phyloP scores from a whole-genome alignment of 2,113 vertebrate genomes.

The Channa maculata region DNA sequence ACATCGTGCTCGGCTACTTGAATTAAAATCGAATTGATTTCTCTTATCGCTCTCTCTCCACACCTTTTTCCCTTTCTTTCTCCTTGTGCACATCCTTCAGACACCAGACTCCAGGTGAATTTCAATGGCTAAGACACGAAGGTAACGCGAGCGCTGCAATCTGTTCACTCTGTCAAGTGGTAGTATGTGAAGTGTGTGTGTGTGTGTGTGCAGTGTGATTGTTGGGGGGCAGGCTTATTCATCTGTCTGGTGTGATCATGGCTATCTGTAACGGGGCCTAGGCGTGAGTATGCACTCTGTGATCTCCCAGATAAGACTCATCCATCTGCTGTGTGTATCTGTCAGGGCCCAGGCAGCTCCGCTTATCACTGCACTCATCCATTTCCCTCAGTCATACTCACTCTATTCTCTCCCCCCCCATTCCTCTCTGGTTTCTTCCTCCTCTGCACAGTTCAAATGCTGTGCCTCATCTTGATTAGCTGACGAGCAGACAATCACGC shows the following conservation, averaged over 20 bases:
- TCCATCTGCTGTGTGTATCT: conserved; percentile 80
- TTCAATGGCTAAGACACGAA: conserved; percentile 70
- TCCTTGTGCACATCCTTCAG: conserved; percentile 40
- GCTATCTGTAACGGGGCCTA: conserved; percentile 67
- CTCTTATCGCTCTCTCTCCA: conserved; percentile 64
- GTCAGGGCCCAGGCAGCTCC: conserved; percentile 71
- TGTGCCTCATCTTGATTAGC: conserved; percentile 68
- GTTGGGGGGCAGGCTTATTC: conserved; percentile 64
- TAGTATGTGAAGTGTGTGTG: conserved; percentile 27
- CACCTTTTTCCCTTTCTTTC: conserved; percentile 17
- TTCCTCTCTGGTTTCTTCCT: conserved; percentile 15
- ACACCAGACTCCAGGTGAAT: conserved; percentile 72
- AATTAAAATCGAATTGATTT: conserved; percentile 68
- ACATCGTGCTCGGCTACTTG: conserved; percentile 18
- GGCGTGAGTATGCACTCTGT: conserved; percentile 73
- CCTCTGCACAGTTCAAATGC: conserved; percentile 41
- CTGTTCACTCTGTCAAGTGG: conserved; percentile 64
- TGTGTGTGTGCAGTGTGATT: conserved; percentile 51
- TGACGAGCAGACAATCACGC: conserved; percentile 21
- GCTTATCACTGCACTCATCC: conserved; percentile 79
- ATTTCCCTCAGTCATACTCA: conserved; percentile 64
- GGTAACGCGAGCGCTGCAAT: conserved; percentile 64
- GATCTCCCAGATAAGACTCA: conserved; percentile 80
- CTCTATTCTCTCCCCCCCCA: conserved; percentile 37
- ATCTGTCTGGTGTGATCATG: conserved; percentile 80